phyloP scores from a whole-genome alignment of 2,888 invertebrate genomes.

The Drosophila fungiperda region DNA sequence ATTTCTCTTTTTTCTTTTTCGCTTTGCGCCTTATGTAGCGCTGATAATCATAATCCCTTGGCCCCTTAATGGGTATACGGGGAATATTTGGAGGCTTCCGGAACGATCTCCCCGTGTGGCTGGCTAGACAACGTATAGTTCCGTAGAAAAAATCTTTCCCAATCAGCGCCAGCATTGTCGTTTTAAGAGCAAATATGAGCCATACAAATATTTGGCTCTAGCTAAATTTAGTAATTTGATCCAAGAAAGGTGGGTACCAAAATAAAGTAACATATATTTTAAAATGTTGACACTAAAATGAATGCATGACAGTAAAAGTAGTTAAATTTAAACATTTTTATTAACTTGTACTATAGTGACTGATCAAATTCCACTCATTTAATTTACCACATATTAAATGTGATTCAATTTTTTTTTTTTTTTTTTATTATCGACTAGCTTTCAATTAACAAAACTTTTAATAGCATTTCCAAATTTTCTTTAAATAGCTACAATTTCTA shows the following conservation, averaged over 20 bases:
- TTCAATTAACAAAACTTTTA: neutral
- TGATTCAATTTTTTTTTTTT: neutral
- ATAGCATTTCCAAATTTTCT: neutral
- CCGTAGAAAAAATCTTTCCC: conserved; percentile 1
- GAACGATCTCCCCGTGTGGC: conserved; percentile 15
- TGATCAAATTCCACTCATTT: neutral
- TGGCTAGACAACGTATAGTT: conserved; percentile 21
- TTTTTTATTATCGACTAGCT: neutral
- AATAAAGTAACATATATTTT: neutral
- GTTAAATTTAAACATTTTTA: neutral
- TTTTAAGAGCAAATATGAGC: neutral
- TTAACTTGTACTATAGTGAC: neutral
- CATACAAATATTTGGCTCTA: neutral
- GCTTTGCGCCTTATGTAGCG: conserved; percentile 23
- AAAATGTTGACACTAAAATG: neutral
- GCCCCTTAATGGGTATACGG: conserved; percentile 48
- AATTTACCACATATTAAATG: neutral
- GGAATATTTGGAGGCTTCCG: conserved; percentile 31
- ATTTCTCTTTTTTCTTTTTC: conserved; percentile 10
- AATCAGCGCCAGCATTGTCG: neutral
- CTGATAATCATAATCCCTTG: conserved; percentile 54
- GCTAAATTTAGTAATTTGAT: neutral
- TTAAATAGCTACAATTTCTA: neutral
- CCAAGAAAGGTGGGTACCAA: neutral
- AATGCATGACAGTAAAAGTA: neutral